Conservation (phyloP, 2,113 vertebrate species). For the Forbesichthys agassizii region DNA sequence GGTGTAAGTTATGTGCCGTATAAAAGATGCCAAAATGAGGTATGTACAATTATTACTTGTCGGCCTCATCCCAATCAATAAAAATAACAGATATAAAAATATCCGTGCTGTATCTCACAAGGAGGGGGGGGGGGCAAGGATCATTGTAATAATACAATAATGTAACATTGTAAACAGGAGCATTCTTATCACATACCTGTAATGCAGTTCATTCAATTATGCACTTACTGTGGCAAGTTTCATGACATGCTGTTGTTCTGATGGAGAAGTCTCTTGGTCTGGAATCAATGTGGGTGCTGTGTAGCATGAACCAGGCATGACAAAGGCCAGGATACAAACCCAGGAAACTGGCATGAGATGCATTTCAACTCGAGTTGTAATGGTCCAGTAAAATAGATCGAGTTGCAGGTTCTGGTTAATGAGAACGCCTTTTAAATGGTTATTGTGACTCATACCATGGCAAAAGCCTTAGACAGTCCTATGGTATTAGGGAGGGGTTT, state of each 20-base stretch:
- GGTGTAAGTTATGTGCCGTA: neutral
- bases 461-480: conserved; percentile 66
- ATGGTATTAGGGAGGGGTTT: conserved; percentile 76
- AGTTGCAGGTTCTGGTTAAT: conserved; percentile 63
- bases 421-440: conserved; percentile 74
- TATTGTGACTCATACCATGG: conserved; percentile 74
- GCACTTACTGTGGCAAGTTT: conserved; percentile 76
- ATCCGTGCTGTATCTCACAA: neutral
- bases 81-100: conserved; percentile 26
- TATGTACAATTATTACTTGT: conserved; percentile 35
- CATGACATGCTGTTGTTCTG: conserved; percentile 62
- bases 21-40: conserved; percentile 5
- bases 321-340: conserved; percentile 43
- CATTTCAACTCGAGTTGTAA: conserved; percentile 52
- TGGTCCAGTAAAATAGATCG: conserved; percentile 25
- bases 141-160: neutral
- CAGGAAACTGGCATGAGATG: conserved; percentile 47
- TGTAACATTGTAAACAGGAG: too few species aligned
- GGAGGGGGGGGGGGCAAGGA: neutral
- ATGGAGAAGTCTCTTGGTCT: conserved; percentile 29
- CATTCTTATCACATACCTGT: conserved; percentile 35
- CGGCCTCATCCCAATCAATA: conserved; percentile 38
- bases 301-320: conserved; percentile 42
- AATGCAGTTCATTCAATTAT: conserved; percentile 40
- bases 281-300: conserved; percentile 50